Conservation (phyloP, 2,888 invertebrate genomes). For the Philaethria dido region DNA sequence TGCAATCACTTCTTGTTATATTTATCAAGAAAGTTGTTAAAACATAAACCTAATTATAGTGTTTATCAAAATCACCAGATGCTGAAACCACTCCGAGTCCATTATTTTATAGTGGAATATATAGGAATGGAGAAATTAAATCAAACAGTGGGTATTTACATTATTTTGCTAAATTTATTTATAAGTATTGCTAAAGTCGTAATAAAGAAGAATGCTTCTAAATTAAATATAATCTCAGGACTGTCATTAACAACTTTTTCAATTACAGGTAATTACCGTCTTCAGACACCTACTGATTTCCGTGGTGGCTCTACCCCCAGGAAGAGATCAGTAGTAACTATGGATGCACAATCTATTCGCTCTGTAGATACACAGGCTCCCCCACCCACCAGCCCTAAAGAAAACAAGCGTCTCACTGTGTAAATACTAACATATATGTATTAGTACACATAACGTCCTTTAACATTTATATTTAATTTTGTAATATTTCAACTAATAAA, state of each 20-base stretch:
- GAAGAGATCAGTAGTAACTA: slow-evolving; percentile 70
- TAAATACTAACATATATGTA: slow-evolving; percentile 50
- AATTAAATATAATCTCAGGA: background rate
- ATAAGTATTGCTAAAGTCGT: background rate
- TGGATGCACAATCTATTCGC: slow-evolving; percentile 76
- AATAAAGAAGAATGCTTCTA: background rate
- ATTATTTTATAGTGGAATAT: slow-evolving; percentile 56
- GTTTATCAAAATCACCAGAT: slow-evolving; percentile 12
- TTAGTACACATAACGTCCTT: too few species aligned
- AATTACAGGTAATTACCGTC: slow-evolving; percentile 63
- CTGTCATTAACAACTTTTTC: background rate
- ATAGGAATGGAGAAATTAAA: slow-evolving; percentile 69
- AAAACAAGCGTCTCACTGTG: slow-evolving; percentile 75
- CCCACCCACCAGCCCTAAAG: slow-evolving; percentile 72
- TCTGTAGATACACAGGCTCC: slow-evolving; percentile 77
- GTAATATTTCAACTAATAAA: too few species aligned
- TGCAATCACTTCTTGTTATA: slow-evolving; percentile 1
- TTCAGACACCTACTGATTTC: slow-evolving; percentile 58
- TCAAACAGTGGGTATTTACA: slow-evolving; percentile 66
- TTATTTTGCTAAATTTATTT: background rate
- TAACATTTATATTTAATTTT: too few species aligned
- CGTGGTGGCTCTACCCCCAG: slow-evolving; percentile 66
- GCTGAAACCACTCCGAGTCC: slow-evolving; percentile 36
- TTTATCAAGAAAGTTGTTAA: slow-evolving; percentile 11
- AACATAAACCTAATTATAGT: slow-evolving; percentile 8